Evolutionary conservation across 2,888 invertebrate species (phyloP).

Genomic region (Pherbina coryleti): DNA sequence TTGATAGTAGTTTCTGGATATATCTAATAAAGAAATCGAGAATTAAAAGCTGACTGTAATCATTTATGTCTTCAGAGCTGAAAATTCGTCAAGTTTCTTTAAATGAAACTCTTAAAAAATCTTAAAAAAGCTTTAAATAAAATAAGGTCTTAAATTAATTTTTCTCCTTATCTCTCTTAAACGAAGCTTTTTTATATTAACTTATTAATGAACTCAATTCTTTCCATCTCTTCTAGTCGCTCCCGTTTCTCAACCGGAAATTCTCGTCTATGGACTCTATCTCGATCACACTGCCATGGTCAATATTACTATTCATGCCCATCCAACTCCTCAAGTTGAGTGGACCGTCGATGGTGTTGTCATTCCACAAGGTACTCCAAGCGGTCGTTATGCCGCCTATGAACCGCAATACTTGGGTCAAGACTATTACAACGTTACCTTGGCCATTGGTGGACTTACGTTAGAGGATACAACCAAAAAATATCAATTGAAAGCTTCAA

Average conservation of each 20-base stretch:
- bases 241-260: slow-evolving; percentile 74
- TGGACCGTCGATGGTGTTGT: slow-evolving; percentile 76
- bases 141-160: too few species aligned
- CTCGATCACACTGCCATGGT: slow-evolving; percentile 80
- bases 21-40: too few species aligned
- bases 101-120: too few species aligned
- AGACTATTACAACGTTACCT: slow-evolving; percentile 78
- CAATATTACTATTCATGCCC: slow-evolving; percentile 79
- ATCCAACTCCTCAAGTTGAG: slow-evolving; percentile 78
- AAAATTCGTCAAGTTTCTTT: too few species aligned
- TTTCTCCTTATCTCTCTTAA: too few species aligned
- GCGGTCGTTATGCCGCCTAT: slow-evolving; percentile 64
- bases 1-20: too few species aligned
- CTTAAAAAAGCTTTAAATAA: too few species aligned
- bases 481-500: slow-evolving; percentile 78
- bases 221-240: slow-evolving; percentile 71
- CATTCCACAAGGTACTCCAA: slow-evolving; percentile 71
- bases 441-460: slow-evolving; percentile 77
- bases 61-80: too few species aligned
- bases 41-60: too few species aligned
- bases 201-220: neutral
- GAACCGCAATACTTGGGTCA: slow-evolving; percentile 68
- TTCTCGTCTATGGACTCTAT: slow-evolving; percentile 81
- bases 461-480: slow-evolving; percentile 82
- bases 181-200: too few species aligned